Base-by-base conservation (phyloP, 2,888 invertebrate species). In the Cephus pygmeus region DNA sequence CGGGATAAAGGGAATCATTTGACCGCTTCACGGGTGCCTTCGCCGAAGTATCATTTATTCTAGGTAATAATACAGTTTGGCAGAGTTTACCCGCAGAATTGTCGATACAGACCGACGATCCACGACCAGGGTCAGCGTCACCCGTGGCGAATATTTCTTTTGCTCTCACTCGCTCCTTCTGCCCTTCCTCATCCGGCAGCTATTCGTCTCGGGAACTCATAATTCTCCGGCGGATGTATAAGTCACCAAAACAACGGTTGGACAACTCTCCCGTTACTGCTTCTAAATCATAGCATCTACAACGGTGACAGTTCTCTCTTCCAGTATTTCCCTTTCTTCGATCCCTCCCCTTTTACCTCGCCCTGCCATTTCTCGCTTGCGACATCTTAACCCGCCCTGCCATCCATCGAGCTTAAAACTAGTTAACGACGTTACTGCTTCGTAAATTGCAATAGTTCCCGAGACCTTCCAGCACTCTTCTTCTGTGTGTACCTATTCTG, bases 381-480 rank as follows among this genome's bases (percentile, higher is more conserved):
- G 79, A 73, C 79, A 78, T 80, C 75, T 84, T 76, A 82, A 84
- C 85, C 82, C 56, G 1, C 83, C 79, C 81, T 80, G 82, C 85
- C 87, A 87, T 89, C 87, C 85, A 87, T 88, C 87, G 87, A 83
- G 88, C 88, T 90, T 89, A 88, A 89, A 88, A 88, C 87, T 86
- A 85, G 87, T 89, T 89, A 90, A 90, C 85, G 88, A 85, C 84
- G 81, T 81, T 81, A 81, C 82, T 80, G 84, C 86, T 86, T 86
- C 85, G 89, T 89, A 88, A 89, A 90, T 90, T 88, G 88, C 89
- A 81, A 87, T 87, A 79, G 82, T 82, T 56, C 23, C 23, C 56
- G 56, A 56, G 56, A 56, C 23, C 56, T 56, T 23, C 56, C 1
- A 56, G 56, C 56, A 56, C 56, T 56, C 9, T 56, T 56, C 56